A percentile compares a stretch with the other conserved stretches of the same genome.
phyloP scores from a whole-genome alignment of 1,140 invertebrate genomes.

The Drosophila grimshawi region DNA sequence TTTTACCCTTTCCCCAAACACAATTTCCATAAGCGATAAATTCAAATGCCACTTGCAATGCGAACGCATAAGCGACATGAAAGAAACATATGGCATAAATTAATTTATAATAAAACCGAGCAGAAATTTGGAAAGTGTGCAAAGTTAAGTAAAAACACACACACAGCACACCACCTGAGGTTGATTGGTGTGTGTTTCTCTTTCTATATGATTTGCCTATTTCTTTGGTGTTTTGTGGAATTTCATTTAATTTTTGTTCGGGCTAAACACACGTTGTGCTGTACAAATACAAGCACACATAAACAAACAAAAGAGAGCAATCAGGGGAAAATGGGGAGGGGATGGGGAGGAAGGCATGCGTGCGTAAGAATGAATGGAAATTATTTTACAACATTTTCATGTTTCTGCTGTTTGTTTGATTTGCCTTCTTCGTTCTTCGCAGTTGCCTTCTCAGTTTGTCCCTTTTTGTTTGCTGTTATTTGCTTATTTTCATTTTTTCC shows the following conservation, averaged over 20 bases:
- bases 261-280: slow-evolving; percentile 41
- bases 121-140: slow-evolving; percentile 6
- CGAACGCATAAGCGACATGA: slow-evolving; percentile 30
- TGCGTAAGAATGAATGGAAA: slow-evolving; percentile 74
- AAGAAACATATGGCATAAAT: slow-evolving; percentile 47
- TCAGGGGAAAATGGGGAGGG: too few species aligned
- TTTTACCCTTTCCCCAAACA: not conserved
- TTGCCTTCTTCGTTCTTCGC: slow-evolving; percentile 41
- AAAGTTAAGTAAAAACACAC: slow-evolving; percentile 9
- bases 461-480: slow-evolving; percentile 20
- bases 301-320: slow-evolving; percentile 19
- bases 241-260: slow-evolving; percentile 28
- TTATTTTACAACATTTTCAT: slow-evolving; percentile 82
- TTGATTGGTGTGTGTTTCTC: slow-evolving; percentile 3
- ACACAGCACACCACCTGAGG: slow-evolving; percentile 19
- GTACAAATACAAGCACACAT: slow-evolving; percentile 23
- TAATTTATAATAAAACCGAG: slow-evolving; percentile 41
- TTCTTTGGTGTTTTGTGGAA: slow-evolving; percentile 18
- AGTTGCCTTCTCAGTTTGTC: slow-evolving; percentile 9
- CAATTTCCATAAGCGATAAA: slow-evolving; percentile 32
- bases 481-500: slow-evolving; percentile 16
- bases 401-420: slow-evolving; percentile 63
- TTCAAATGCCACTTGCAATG: slow-evolving; percentile 27
- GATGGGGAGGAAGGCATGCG: slow-evolving; percentile 53
- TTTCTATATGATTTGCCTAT: slow-evolving; percentile 9